Conservation (phyloP, 2,888 invertebrate genomes). For the Agriotes lineatus region DNA sequence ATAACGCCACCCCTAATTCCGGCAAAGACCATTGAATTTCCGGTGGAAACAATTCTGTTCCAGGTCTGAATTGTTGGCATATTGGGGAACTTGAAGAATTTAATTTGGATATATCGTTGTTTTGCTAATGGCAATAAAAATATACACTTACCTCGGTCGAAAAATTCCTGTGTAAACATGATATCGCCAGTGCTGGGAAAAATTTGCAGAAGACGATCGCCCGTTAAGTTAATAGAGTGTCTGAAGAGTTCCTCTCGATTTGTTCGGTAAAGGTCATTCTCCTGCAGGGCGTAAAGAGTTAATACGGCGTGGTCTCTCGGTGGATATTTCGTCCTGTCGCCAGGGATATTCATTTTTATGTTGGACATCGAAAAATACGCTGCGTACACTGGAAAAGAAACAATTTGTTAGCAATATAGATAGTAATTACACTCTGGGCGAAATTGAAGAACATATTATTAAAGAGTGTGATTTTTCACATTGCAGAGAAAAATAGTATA, state of each 20-base stretch:
- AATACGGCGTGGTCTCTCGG: slow-evolving; percentile 51
- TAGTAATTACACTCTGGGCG: too few species aligned
- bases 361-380: slow-evolving; percentile 60
- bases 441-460: too few species aligned
- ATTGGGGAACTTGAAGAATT: too few species aligned
- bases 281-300: slow-evolving; percentile 51
- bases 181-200: slow-evolving; percentile 52
- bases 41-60: background rate
- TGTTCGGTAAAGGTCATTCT: slow-evolving; percentile 26
- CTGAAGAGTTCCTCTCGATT: slow-evolving; percentile 41
- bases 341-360: slow-evolving; percentile 56
- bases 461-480: too few species aligned
- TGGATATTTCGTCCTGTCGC: slow-evolving; percentile 50
- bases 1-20: slow-evolving; percentile 15
- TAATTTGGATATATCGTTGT: too few species aligned
- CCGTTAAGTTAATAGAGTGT: slow-evolving; percentile 44
- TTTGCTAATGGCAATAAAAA: too few species aligned
- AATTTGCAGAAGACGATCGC: slow-evolving; percentile 49
- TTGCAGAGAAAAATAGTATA: too few species aligned
- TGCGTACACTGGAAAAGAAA: slow-evolving; percentile 50
- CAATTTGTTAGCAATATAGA: too few species aligned
- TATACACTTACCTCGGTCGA: background rate
- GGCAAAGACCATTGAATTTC: background rate
- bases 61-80: too few species aligned
- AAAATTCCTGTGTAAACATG: slow-evolving; percentile 49